Conservation (phyloP, 1,140 invertebrate genomes). For the Bilobella aurantiaca region DNA sequence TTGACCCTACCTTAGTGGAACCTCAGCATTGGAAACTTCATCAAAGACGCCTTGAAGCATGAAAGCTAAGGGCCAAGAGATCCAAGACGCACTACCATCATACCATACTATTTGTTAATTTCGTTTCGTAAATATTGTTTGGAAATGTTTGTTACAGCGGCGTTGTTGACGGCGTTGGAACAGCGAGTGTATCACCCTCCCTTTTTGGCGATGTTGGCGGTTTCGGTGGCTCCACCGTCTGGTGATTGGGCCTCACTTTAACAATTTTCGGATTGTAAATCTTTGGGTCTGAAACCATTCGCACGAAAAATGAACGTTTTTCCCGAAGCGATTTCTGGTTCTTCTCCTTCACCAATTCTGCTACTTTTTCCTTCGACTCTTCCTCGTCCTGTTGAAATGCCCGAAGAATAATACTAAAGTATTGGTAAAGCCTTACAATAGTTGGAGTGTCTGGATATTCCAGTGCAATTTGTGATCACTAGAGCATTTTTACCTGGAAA, state of each 20-base stretch:
- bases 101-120: background rate
- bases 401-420: background rate
- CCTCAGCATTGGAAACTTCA: conserved; percentile 52
- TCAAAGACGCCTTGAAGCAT: conserved; percentile 66
- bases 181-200: conserved; percentile 4
- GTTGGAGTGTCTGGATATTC: no score
- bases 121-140: background rate
- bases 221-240: background rate
- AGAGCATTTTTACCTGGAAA: no score
- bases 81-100: conserved; percentile 59
- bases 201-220: background rate
- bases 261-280: conserved; percentile 83
- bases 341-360: background rate
- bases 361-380: conserved; percentile 11
- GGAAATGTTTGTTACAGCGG: background rate
- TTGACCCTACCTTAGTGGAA: conserved; percentile 59
- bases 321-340: conserved; percentile 47
- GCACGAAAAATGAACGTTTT: conserved; percentile 87
- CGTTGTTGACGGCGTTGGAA: background rate
- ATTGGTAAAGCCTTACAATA: no score
- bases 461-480: no score
- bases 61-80: conserved; percentile 78
- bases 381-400: conserved; percentile 19
- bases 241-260: conserved; percentile 44
- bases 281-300: conserved; percentile 92